Evolutionary conservation across 2,113 vertebrate species (phyloP).

Genomic region (Prunella himalayana): DNA sequence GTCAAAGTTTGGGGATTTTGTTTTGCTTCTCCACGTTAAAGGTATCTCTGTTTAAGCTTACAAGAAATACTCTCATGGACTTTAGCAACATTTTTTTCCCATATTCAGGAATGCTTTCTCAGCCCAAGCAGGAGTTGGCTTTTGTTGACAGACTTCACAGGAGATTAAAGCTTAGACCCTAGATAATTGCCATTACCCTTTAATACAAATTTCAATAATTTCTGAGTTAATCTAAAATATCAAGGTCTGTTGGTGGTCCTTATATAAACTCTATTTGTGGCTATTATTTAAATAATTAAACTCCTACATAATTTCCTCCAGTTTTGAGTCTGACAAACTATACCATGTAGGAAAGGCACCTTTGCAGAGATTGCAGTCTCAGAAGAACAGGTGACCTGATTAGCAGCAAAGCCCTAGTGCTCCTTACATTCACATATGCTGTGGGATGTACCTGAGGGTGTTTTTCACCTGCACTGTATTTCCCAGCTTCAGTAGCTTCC

Average conservation of each 20-base stretch:
- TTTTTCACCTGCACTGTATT: neutral
- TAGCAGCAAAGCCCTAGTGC: neutral
- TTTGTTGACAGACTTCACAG: neutral
- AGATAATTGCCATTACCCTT: neutral
- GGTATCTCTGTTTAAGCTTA: neutral
- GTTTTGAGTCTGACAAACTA: neutral
- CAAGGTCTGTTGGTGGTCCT: neutral
- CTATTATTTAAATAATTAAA: neutral
- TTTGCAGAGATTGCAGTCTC: neutral
- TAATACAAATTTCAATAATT: neutral
- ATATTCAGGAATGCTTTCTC: neutral
- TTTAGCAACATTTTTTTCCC: neutral
- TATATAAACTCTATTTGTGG: neutral
- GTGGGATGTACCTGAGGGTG: neutral
- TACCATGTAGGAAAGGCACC: neutral
- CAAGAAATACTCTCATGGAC: neutral
- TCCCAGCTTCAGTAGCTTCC: neutral
- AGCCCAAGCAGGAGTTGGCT: neutral
- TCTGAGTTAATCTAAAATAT: neutral
- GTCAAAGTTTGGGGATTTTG: neutral
- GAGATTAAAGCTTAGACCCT: neutral
- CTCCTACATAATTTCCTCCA: neutral
- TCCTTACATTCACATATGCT: neutral
- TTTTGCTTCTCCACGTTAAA: neutral
- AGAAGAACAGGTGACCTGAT: neutral